phyloP scores from a whole-genome alignment of 2,797 vertebrate genomes.

The Gadopsis bispinosus region DNA sequence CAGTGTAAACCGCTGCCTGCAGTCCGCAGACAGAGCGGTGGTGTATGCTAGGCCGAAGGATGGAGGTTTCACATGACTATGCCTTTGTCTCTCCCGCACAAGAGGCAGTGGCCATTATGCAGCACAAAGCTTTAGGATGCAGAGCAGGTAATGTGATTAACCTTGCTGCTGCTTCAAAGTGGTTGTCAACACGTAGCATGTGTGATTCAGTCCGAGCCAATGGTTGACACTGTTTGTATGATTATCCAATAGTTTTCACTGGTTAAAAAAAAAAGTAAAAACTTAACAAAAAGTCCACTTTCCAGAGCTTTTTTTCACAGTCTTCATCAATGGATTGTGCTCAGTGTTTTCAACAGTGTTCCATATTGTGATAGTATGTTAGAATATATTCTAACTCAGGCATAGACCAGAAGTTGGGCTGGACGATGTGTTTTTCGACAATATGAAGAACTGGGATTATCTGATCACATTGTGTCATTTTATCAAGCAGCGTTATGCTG shows the following conservation, averaged over 20 bases:
- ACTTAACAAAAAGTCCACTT: background rate
- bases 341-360: background rate
- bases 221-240: background rate
- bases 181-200: slow-evolving; percentile 22
- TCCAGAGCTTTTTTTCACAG: background rate
- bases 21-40: slow-evolving; percentile 11
- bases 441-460: background rate
- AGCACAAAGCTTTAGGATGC: slow-evolving; percentile 48
- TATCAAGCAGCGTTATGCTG: background rate
- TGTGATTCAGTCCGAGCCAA: slow-evolving; percentile 10
- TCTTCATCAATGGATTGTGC: background rate
- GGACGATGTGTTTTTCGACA: background rate
- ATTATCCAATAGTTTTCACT: background rate
- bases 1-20: slow-evolving; percentile 6
- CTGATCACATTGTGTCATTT: background rate
- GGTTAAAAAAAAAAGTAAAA: background rate
- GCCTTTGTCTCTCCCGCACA: slow-evolving; percentile 53
- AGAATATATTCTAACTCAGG: background rate
- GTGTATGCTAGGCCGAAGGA: slow-evolving; percentile 27
- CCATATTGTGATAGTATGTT: background rate
- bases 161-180: slow-evolving; percentile 61
- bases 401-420: background rate
- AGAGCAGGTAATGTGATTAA: slow-evolving; percentile 74
- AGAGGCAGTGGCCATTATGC: slow-evolving; percentile 48
- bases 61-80: slow-evolving; percentile 56